These are phyloP conservation scores for Coranthus polyacanthus DNA, from an alignment of 2,797 vertebrate species.

Conservation along the genomic window DNA sequence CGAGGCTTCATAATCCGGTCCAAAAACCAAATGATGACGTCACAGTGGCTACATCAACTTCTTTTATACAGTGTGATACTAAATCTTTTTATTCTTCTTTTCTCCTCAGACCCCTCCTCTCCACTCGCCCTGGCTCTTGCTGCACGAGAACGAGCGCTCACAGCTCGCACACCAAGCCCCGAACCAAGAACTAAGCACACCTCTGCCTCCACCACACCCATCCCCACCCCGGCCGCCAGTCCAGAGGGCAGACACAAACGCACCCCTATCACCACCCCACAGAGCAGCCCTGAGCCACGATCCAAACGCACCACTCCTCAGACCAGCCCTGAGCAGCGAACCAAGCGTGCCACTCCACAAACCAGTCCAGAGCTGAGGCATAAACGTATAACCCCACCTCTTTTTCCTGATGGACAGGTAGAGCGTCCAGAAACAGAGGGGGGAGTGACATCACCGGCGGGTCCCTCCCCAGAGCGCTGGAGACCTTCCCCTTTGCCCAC, in stretches of 20 bases:
- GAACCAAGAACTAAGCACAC: conserved; percentile 75
- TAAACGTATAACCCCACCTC: conserved; percentile 75
- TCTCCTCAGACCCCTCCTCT: conserved; percentile 90
- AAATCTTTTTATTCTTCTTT: neutral
- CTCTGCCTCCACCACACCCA: conserved; percentile 75
- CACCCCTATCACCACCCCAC: conserved; percentile 76
- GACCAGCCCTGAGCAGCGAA: conserved; percentile 76
- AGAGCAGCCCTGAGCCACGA: conserved; percentile 78
- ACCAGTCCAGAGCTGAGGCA: conserved; percentile 88
- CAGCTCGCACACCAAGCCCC: conserved; percentile 83
- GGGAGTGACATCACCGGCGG: conserved; percentile 89
- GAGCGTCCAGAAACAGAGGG: conserved; percentile 90
- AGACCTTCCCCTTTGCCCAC: conserved; percentile 76
- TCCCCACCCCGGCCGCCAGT: conserved; percentile 82
- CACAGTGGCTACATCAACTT: too few species aligned
- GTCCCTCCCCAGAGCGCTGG: conserved; percentile 85
- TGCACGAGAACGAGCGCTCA: conserved; percentile 95
- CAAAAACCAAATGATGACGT: too few species aligned
- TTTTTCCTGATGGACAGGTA: conserved; percentile 85
- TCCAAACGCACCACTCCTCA: conserved; percentile 81
- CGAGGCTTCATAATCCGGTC: too few species aligned
- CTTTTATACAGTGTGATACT: neutral
- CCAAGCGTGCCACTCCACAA: conserved; percentile 79
- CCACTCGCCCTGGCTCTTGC: conserved; percentile 97
- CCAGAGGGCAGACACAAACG: conserved; percentile 88